A percentile compares a stretch with the other conserved stretches of the same genome.
Evolutionary conservation across 2,113 vertebrate genomes (phyloP).

Genomic region (Gulo gulo): DNA sequence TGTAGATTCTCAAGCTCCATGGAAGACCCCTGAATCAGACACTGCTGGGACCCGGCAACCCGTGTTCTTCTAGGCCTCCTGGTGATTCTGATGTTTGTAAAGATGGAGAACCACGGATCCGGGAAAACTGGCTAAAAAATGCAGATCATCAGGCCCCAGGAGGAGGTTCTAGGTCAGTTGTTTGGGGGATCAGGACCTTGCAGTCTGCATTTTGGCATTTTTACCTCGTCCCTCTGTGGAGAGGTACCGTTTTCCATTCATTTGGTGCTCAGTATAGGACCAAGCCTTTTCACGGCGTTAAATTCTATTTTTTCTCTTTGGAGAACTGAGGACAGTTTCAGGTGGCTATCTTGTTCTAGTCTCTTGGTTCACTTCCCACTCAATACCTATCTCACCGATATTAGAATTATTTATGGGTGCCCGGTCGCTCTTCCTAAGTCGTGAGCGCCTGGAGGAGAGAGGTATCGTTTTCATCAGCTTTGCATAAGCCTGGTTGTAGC

Average conservation of each 20-base stretch:
- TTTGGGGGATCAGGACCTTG: neutral
- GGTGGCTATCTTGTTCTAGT: neutral
- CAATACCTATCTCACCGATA: too few species aligned
- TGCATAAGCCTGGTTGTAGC: neutral
- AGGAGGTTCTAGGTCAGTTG: neutral
- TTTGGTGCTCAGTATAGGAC: neutral
- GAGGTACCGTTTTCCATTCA: neutral
- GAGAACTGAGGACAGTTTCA: neutral
- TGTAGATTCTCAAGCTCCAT: neutral
- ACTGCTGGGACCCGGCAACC: fast-evolving
- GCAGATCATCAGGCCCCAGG: neutral
- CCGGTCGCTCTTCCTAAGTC: neutral
- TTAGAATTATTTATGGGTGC: neutral
- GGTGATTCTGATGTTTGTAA: neutral
- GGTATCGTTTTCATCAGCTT: neutral
- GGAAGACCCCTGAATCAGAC: neutral
- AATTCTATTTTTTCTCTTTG: neutral
- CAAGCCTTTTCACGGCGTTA: neutral
- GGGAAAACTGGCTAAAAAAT: neutral
- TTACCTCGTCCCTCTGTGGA: fast-evolving
- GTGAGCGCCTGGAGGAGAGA: neutral
- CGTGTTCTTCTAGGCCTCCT: too few species aligned
- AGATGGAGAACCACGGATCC: neutral
- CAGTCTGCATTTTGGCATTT: neutral
- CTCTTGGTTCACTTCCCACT: neutral